phyloP scores from a whole-genome alignment of 2,113 vertebrate genomes.

The Leucopsar rothschildi region DNA sequence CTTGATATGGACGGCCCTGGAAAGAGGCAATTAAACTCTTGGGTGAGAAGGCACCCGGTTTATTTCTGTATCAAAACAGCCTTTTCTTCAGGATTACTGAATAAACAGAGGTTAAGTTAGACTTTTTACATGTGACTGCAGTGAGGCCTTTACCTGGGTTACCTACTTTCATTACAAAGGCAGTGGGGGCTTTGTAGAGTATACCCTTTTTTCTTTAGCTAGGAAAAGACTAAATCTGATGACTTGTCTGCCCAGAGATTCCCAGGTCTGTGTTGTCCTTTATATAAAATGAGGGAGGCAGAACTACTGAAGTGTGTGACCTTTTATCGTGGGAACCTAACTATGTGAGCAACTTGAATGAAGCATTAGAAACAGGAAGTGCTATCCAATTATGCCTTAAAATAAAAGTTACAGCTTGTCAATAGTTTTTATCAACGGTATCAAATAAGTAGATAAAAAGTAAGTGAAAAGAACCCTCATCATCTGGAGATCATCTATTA shows the following conservation, averaged over 20 bases:
- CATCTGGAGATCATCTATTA: not conserved
- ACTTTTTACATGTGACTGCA: not conserved
- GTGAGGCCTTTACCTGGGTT: not conserved
- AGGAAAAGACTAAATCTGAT: not conserved
- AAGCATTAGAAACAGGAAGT: not conserved
- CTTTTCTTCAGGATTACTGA: not conserved
- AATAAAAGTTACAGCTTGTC: not conserved
- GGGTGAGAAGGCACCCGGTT: not conserved
- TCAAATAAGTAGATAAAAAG: not conserved
- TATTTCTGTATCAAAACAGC: not conserved
- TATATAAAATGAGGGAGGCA: not conserved
- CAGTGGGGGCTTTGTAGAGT: not conserved
- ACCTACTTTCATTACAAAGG: not conserved
- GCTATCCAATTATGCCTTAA: not conserved
- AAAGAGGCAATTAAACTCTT: rapidly evolving
- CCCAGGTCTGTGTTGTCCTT: not conserved
- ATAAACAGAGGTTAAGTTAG: not conserved
- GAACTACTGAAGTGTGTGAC: not conserved
- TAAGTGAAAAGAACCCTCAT: not conserved
- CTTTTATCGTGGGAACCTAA: not conserved
- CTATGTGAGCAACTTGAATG: not conserved
- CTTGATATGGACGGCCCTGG: not conserved
- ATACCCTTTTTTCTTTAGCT: not conserved
- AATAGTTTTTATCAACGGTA: not conserved
- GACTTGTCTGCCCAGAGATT: not conserved